These are phyloP conservation scores for Lagopus leucura DNA, from an alignment of 2,113 vertebrate genomes.

Conservation along the genomic window DNA sequence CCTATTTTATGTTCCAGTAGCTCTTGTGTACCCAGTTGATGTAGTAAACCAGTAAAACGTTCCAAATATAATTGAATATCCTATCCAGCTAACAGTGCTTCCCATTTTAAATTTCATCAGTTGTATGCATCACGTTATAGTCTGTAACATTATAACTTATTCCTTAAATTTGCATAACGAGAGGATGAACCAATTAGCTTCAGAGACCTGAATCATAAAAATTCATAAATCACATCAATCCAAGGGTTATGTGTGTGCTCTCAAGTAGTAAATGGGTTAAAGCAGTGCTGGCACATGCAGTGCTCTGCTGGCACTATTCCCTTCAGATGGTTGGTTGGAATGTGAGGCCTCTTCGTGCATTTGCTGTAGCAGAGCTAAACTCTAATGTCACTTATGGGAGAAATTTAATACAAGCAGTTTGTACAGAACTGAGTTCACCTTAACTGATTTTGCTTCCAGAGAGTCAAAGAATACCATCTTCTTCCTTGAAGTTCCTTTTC, in stretches of 20 bases:
- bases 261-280: conserved; percentile 61
- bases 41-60: background rate
- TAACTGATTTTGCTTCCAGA: conserved; percentile 14
- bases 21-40: background rate
- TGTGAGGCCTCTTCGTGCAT: conserved; percentile 39
- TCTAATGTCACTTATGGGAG: conserved; percentile 40
- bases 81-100: background rate
- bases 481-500: conserved; percentile 26
- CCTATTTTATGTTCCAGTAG: background rate
- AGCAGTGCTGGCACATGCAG: conserved; percentile 9
- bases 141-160: background rate
- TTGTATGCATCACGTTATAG: background rate
- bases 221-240: background rate
- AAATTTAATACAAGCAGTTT: conserved; percentile 53
- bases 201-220: background rate
- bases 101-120: background rate
- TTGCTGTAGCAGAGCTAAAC: conserved; percentile 32
- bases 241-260: background rate
- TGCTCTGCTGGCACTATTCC: conserved; percentile 25
- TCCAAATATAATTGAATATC: background rate
- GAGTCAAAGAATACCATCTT: background rate
- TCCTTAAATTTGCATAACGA: background rate
- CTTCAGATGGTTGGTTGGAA: conserved; percentile 46
- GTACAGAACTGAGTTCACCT: background rate
- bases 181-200: background rate